Percentiles rank a stretch among this genome's conserved stretches.
phyloP scores from a whole-genome alignment of 2,797 vertebrate genomes.

The Siniperca scherzeri region DNA sequence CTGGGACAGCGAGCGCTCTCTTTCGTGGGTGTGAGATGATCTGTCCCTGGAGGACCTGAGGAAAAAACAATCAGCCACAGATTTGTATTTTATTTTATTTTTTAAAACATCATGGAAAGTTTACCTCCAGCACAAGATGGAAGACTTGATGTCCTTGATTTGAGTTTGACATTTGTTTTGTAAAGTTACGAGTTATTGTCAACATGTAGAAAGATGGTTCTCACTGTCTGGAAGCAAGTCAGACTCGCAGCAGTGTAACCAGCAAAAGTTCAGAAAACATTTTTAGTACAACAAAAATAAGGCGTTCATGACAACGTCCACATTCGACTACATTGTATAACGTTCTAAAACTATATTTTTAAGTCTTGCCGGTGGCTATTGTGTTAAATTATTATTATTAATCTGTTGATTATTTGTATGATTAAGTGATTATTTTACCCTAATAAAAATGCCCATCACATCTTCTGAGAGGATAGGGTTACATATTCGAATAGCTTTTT shows the following conservation, averaged over 20 bases:
- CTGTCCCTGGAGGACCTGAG: slow-evolving; percentile 81
- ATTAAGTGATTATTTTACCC: background rate
- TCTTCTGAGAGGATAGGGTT: background rate
- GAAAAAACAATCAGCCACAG: background rate
- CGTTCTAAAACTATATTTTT: background rate
- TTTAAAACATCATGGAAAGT: background rate
- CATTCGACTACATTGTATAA: background rate
- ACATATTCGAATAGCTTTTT: background rate
- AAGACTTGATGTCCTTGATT: background rate
- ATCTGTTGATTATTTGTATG: no score
- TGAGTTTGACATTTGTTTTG: background rate
- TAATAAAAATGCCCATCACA: background rate
- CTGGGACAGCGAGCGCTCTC: slow-evolving; percentile 74
- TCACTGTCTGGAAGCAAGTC: background rate
- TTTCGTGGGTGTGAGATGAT: slow-evolving; percentile 78
- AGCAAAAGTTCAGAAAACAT: background rate
- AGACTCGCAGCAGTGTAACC: background rate
- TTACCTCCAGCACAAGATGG: background rate
- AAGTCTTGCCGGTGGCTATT: background rate
- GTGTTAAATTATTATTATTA: background rate
- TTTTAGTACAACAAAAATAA: background rate
- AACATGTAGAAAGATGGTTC: background rate
- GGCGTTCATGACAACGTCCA: background rate
- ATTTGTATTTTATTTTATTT: background rate
- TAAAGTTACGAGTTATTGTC: background rate